Evolutionary conservation across 2,797 vertebrate species (phyloP).

Genomic region (Anguilla marmorata): DNA sequence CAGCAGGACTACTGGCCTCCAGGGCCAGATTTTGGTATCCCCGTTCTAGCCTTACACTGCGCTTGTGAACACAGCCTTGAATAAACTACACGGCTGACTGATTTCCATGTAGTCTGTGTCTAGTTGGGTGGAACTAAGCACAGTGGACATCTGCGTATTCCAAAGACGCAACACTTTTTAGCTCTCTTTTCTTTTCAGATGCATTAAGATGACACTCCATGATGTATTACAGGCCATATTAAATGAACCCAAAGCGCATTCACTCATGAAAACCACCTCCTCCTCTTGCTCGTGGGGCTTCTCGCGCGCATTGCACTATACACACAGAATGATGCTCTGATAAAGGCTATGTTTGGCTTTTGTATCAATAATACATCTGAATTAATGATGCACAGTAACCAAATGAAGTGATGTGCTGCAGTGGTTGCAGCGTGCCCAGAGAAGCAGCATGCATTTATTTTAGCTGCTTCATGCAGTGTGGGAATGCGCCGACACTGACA

Average conservation of each 20-base stretch:
- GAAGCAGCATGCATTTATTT: not conserved
- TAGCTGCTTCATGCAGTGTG: not conserved
- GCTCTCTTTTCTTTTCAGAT: not conserved
- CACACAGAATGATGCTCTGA: not conserved
- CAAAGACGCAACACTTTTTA: not conserved
- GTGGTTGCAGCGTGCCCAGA: not conserved
- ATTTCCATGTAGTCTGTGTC: not conserved
- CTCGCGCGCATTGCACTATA: not conserved
- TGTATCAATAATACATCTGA: not conserved
- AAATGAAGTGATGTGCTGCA: not conserved
- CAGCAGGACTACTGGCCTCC: not conserved
- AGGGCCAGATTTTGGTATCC: not conserved
- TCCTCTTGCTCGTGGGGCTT: not conserved
- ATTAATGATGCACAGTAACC: not conserved
- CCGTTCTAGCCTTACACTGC: not conserved
- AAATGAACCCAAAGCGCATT: too few relatives aligned
- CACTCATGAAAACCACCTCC: not conserved
- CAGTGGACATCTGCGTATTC: not conserved
- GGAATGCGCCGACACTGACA: not conserved
- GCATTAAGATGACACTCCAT: constrained; percentile 15
- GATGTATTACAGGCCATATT: constrained; percentile 1
- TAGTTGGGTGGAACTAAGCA: not conserved
- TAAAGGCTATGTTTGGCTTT: not conserved
- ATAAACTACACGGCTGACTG: constrained; percentile 22
- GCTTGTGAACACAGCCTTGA: not conserved